Conservation (phyloP, 2,113 vertebrate species). For the Equus quagga region DNA sequence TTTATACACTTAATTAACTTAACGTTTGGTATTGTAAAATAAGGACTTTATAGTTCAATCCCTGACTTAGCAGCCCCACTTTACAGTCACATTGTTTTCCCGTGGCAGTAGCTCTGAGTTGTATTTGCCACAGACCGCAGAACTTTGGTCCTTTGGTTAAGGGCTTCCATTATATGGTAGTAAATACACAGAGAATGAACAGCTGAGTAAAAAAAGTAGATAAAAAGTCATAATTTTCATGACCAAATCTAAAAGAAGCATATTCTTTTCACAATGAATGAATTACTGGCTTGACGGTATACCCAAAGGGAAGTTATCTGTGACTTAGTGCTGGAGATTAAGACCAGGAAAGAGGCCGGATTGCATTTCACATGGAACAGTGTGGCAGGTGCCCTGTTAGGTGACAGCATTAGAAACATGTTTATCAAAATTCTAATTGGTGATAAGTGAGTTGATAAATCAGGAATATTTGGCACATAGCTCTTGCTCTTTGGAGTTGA, state of each 20-base stretch:
- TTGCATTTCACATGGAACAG: not conserved
- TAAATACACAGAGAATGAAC: not conserved
- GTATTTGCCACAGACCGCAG: not conserved
- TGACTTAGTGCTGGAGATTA: conserved; percentile 2
- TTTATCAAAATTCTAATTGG: conserved; percentile 22
- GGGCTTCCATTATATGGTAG: not conserved
- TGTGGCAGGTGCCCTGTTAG: not conserved
- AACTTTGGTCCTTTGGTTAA: conserved; percentile 17
- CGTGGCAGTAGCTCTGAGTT: not conserved
- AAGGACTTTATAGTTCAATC: not conserved
- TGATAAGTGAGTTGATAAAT: not conserved
- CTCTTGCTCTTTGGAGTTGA: conserved; percentile 19
- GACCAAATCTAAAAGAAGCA: not conserved
- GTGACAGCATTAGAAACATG: not conserved
- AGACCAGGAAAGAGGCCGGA: not conserved
- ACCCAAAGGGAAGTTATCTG: not conserved
- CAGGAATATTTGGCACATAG: conserved; percentile 9
- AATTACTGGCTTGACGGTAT: not conserved
- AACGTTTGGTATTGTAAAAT: conserved; percentile 19
- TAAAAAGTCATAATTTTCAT: conserved; percentile 7
- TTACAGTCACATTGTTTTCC: not conserved
- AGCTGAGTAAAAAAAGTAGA: conserved; percentile 8
- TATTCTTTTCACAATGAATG: not conserved
- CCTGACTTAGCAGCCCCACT: not conserved
- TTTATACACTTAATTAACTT: conserved; percentile 13